Evolutionary conservation across 2,797 vertebrate species (phyloP).

Genomic region (Poecilia wingei): DNA sequence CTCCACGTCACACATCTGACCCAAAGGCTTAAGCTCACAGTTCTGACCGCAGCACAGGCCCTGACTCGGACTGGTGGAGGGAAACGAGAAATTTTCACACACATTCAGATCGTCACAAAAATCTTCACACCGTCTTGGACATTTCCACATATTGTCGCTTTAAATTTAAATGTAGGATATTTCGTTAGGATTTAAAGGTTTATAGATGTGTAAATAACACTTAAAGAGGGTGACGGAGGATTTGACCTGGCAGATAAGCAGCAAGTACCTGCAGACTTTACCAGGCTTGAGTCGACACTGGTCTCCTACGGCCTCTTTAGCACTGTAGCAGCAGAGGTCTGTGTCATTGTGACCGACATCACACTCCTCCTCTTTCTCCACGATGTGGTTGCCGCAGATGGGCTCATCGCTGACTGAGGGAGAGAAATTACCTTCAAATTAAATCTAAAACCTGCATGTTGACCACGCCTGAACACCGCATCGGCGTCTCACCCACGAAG

Average conservation of each 20-base stretch:
- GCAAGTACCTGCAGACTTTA: conserved; percentile 81
- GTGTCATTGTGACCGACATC: conserved; percentile 78
- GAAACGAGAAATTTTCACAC: conserved; percentile 1
- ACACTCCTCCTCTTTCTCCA: conserved; percentile 85
- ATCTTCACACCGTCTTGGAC: neutral
- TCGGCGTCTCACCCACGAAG: conserved; percentile 80
- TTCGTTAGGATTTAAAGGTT: neutral
- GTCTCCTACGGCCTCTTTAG: conserved; percentile 62
- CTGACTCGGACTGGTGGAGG: conserved; percentile 81
- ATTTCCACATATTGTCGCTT: neutral
- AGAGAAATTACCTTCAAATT: conserved; percentile 7
- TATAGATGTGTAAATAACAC: neutral
- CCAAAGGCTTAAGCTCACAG: conserved; percentile 72
- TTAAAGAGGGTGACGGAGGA: neutral
- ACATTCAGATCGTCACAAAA: neutral
- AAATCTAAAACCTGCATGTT: neutral
- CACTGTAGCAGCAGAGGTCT: conserved; percentile 83
- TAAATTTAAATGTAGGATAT: neutral
- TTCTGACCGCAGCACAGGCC: conserved; percentile 80
- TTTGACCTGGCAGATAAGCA: neutral
- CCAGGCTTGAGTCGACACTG: conserved; percentile 81
- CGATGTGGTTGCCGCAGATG: conserved; percentile 86
- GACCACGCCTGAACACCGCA: neutral
- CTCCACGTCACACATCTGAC: conserved; percentile 74
- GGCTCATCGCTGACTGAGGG: conserved; percentile 83